Evolutionary conservation across 2,888 invertebrate genomes (phyloP).

Genomic region (Julus scandinavius): DNA sequence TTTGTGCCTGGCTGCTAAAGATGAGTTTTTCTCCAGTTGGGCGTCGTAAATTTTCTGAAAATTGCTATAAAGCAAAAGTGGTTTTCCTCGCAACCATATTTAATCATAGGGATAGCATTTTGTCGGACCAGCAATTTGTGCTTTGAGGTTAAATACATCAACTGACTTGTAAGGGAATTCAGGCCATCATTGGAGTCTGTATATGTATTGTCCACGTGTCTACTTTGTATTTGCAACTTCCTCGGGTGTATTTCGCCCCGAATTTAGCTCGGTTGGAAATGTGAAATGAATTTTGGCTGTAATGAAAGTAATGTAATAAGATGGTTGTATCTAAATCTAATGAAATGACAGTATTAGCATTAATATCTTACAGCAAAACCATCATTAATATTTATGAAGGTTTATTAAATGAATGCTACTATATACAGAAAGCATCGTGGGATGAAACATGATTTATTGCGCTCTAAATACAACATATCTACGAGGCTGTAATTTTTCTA

Average conservation of each 20-base stretch:
- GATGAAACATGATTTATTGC: slow-evolving; percentile 6
- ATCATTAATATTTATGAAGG: slow-evolving; percentile 40
- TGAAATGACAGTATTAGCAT: slow-evolving; percentile 11
- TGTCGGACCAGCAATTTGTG: slow-evolving; percentile 29
- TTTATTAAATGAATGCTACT: slow-evolving; percentile 29
- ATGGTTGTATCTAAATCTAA: background rate
- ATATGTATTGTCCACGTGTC: background rate
- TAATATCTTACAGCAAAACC: background rate
- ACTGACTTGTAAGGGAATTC: background rate
- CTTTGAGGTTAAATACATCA: slow-evolving; percentile 22
- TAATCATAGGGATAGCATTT: slow-evolving; percentile 8
- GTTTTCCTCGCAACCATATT: slow-evolving; percentile 39
- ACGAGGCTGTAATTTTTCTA: background rate
- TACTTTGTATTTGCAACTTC: background rate
- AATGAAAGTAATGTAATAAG: background rate
- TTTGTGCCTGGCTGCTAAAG: slow-evolving; percentile 22
- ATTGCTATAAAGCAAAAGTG: background rate
- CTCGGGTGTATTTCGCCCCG: background rate
- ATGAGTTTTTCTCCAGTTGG: slow-evolving; percentile 24
- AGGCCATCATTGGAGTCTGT: background rate
- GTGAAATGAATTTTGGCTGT: background rate
- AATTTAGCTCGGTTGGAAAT: slow-evolving; percentile 29
- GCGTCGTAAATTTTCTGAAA: background rate
- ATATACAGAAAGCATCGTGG: background rate
- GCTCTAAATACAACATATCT: slow-evolving; percentile 16